Evolutionary conservation across 1,140 invertebrate species (phyloP), one percentile per base, ranked within the genome.

Genomic region (Leptinotarsa defecta): DNA sequence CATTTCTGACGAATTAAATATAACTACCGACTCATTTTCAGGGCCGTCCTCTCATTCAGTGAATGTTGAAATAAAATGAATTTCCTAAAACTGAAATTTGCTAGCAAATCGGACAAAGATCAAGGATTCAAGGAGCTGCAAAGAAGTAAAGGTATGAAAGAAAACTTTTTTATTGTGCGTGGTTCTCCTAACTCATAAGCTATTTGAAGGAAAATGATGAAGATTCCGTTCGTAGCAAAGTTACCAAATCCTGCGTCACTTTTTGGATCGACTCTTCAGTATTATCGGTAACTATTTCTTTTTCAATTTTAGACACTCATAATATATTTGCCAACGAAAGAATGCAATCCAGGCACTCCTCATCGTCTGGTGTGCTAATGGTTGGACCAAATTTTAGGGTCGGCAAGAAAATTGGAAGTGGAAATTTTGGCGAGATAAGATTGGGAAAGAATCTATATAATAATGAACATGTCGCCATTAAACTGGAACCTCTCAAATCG

Each of bases 381-480:
- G 98, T 99, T 83, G 98, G 98, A 80, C 98, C 98, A 81, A 99
- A 99, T 90, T 99, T 99, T 88, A 93, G 97, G 86, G 97, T 99
- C 80, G 98, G 98, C 82, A 99, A 99, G 88, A 99, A 99, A 90
- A 99, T 99, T 85, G 98, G 98, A 84, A 98, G 96, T 91, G 98
- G 98, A 84, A 99, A 99, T 90, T 99, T 99, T 88, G 98, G 98
- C 75, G 98, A 99, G 90, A 91, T 99, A 69, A 91, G 98, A 88
- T 92, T 99, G 86, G 98, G 97, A 95, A 89, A 99, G 91, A 99
- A 99, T 89, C 90, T 99, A 82, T 99, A 99, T 91, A 99, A 98
- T 89, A 99, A 99, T 91, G 98, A 99, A 90, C 98, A 99, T 91
- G 98, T 99, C 87, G 98, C 98, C 85, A 99, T 99, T 87, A 99